Conservation (phyloP, 2,113 vertebrate species). For the Strix uralensis region DNA sequence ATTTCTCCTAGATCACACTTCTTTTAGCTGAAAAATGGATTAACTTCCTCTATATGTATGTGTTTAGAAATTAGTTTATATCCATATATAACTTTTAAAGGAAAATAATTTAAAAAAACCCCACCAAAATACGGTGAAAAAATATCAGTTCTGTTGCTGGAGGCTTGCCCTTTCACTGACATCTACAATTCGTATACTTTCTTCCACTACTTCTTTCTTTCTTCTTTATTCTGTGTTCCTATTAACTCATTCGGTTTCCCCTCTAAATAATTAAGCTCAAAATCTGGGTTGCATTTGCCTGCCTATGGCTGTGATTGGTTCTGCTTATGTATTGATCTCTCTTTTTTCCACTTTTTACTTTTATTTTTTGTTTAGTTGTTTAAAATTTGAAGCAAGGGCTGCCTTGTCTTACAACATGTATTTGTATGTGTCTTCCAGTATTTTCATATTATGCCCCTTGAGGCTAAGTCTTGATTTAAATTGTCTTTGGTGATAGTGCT, state of each 20-base stretch:
- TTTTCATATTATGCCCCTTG: slow-evolving; percentile 7
- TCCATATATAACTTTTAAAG: background rate
- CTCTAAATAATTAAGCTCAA: background rate
- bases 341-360: background rate
- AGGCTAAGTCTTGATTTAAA: slow-evolving; percentile 37
- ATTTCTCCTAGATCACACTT: background rate
- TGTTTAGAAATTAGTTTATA: background rate
- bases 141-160: background rate
- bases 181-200: background rate
- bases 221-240: background rate
- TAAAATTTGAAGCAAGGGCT: background rate
- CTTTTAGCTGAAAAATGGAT: background rate
- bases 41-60: background rate
- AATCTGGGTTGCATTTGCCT: background rate
- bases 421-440: background rate
- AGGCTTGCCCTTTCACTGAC: background rate
- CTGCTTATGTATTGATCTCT: background rate
- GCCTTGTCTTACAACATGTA: background rate
- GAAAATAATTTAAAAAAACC: background rate
- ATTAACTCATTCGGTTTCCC: background rate
- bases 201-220: background rate
- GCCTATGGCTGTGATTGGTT: background rate
- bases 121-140: background rate
- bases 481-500: slow-evolving; percentile 5
- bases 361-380: background rate